Evolutionary conservation across 2,888 invertebrate species (phyloP).

Genomic region (Orthosia incerta): DNA sequence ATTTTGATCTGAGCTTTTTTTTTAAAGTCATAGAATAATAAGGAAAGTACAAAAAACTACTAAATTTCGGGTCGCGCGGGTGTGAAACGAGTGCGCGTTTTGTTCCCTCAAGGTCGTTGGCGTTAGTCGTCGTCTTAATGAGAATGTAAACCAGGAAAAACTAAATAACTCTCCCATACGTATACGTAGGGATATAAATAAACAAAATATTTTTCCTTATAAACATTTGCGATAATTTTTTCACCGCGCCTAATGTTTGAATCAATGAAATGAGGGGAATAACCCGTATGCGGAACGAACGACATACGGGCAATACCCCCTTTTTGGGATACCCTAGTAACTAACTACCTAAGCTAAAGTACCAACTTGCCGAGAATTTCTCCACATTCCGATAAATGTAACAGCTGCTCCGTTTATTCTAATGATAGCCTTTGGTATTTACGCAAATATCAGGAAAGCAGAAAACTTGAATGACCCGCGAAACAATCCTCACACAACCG

Average conservation of each 20-base stretch:
- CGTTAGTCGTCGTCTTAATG: no score
- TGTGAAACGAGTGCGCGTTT: no score
- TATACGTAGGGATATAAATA: not conserved
- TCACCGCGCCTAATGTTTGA: conserved; percentile 1
- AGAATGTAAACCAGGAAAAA: conserved; percentile 6
- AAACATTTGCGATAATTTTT: conserved; percentile 17
- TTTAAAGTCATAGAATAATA: no score
- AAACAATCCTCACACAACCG: conserved; percentile 44
- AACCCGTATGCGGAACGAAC: conserved; percentile 15
- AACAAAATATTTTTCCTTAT: conserved; percentile 22
- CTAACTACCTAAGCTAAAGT: not conserved
- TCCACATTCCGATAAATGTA: conserved; percentile 17
- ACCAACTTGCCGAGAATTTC: conserved; percentile 2
- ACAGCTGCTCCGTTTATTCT: conserved; percentile 44
- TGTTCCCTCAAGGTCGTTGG: no score
- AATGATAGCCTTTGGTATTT: conserved; percentile 42
- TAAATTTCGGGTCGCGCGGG: no score
- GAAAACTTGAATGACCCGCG: conserved; percentile 49
- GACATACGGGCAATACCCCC: conserved; percentile 6
- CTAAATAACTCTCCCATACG: not conserved
- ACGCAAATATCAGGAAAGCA: conserved; percentile 31
- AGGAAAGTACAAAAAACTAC: no score
- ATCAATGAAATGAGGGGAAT: conserved; percentile 4
- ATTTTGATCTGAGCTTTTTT: no score
- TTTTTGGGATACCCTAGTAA: conserved; percentile 13